phyloP scores from a whole-genome alignment of 2,797 vertebrate species.

The Gephyroberyx darwinii region DNA sequence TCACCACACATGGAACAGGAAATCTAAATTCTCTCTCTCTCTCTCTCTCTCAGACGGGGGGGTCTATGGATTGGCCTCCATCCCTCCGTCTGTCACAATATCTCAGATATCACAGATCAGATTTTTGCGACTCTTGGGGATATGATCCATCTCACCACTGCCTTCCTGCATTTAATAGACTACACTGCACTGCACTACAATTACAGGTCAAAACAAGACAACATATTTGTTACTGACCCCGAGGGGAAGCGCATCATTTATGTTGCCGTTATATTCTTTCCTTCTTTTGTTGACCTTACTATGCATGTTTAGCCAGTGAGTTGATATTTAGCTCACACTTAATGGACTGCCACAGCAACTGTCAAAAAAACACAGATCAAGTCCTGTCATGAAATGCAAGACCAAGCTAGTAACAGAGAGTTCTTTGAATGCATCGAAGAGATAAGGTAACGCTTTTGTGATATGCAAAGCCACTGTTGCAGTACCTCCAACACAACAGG shows the following conservation, averaged over 20 bases:
- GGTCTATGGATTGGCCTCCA: neutral
- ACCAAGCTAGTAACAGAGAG: neutral
- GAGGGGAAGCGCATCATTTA: neutral
- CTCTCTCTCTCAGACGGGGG: neutral
- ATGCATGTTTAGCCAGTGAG: neutral
- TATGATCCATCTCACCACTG: no score
- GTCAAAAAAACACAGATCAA: conserved; percentile 7
- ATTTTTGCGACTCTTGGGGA: no score
- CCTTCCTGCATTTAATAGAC: no score
- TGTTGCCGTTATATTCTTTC: neutral
- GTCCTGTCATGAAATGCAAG: neutral
- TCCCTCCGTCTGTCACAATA: neutral
- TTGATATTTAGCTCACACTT: conserved; percentile 5
- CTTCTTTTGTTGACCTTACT: neutral
- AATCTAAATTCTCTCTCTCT: conserved; percentile 17
- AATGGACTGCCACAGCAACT: neutral
- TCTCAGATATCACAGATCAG: neutral
- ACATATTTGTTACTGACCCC: neutral
- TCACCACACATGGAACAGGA: conserved; percentile 41
- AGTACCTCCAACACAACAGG: neutral
- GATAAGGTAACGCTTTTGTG: conserved; percentile 31
- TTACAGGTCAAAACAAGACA: neutral
- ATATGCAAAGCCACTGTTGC: conserved; percentile 4
- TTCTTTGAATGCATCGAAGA: conserved; percentile 11
- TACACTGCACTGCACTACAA: neutral